Evolutionary conservation across 2,113 vertebrate genomes (phyloP).

Genomic region (Synchiropus splendidus): DNA sequence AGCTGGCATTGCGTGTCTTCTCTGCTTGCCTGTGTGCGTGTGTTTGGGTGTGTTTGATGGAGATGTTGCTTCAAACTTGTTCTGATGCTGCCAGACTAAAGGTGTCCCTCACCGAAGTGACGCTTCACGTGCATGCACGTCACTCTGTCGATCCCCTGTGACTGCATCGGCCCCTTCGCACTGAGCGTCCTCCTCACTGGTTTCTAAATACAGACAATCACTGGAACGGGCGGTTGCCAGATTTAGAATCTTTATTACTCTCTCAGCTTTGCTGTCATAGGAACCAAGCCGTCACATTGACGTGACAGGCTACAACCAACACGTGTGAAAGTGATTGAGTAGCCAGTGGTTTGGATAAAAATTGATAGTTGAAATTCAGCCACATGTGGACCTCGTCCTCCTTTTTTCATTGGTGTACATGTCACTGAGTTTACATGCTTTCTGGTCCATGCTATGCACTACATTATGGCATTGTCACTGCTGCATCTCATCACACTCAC

Average conservation of each 20-base stretch:
- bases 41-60: slow-evolving; percentile 34
- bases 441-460: too few species aligned
- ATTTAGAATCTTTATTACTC: slow-evolving; percentile 8
- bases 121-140: slow-evolving; percentile 15
- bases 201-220: slow-evolving; percentile 18
- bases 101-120: too few species aligned
- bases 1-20: background rate
- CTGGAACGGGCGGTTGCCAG: slow-evolving; percentile 2
- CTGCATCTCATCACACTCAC: too few species aligned
- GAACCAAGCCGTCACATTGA: slow-evolving; percentile 5
- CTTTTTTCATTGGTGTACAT: too few species aligned
- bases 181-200: background rate
- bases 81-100: background rate
- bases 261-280: slow-evolving; percentile 18
- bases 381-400: too few species aligned
- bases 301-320: slow-evolving; percentile 6
- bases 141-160: slow-evolving; percentile 6
- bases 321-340: background rate
- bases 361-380: too few species aligned
- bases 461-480: too few species aligned
- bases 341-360: too few species aligned
- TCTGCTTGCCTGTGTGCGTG: background rate
- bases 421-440: too few species aligned
- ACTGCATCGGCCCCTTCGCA: too few species aligned
- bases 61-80: slow-evolving; percentile 47